Evolutionary conservation across 2,113 vertebrate species (phyloP).

Genomic region (Oreochromis aureus): DNA sequence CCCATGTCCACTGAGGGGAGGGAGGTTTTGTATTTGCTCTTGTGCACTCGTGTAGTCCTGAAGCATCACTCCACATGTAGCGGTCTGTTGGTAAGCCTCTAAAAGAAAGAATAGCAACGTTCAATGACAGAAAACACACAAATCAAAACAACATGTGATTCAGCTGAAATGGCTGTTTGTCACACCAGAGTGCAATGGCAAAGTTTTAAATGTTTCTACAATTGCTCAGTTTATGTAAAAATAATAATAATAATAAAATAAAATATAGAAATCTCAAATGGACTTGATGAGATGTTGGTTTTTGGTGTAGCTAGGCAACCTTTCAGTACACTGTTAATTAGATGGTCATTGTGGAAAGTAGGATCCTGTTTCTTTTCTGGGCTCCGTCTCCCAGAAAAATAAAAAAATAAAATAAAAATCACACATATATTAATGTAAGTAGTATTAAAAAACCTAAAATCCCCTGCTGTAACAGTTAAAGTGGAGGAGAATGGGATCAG

Average conservation of each 20-base stretch:
- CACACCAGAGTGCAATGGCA: not conserved
- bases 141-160: not conserved
- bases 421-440: not conserved
- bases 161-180: not conserved
- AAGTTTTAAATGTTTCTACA: not conserved
- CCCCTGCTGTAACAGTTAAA: not conserved
- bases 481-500: not conserved
- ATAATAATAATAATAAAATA: not conserved
- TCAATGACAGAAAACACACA: not conserved
- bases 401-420: not conserved
- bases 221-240: not conserved
- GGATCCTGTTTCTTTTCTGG: not conserved
- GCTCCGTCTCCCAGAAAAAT: not conserved
- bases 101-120: not conserved
- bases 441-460: not conserved
- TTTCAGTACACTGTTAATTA: not conserved
- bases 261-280: not conserved
- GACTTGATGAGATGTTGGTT: not conserved
- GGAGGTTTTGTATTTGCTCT: conserved; percentile 87
- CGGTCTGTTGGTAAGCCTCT: conserved; percentile 96
- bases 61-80: conserved; percentile 96
- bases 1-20: conserved; percentile 93
- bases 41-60: conserved; percentile 89
- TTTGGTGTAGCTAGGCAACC: not conserved
- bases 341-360: not conserved